Percentiles rank a stretch among this genome's conserved stretches.
Conservation (phyloP, 2,797 vertebrate species). For the Danio albolineatus region DNA sequence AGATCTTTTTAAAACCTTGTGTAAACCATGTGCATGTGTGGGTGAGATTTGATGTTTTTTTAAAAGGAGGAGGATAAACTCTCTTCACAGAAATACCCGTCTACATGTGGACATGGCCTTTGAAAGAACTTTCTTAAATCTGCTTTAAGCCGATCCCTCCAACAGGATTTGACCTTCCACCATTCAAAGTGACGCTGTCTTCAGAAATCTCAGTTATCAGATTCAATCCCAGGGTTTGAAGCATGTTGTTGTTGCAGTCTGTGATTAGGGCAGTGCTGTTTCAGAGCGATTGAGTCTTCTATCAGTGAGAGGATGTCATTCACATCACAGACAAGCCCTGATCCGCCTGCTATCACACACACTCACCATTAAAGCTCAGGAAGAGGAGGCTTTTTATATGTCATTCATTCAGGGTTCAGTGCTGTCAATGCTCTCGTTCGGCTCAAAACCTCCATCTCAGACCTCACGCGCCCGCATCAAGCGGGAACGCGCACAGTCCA, state of each 20-base stretch:
- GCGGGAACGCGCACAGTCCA: no score
- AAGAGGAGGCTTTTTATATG: slow-evolving; percentile 19
- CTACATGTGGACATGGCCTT: no score
- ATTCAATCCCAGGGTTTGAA: slow-evolving; percentile 37
- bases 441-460: not conserved
- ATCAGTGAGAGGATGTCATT: slow-evolving; percentile 61
- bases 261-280: slow-evolving; percentile 55
- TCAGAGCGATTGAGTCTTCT: slow-evolving; percentile 61
- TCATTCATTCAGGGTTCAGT: slow-evolving; percentile 47
- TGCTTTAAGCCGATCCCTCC: not conserved
- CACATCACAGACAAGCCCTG: slow-evolving; percentile 69
- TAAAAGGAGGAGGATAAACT: no score
- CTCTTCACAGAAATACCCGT: no score
- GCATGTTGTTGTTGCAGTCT: slow-evolving; percentile 63
- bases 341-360: slow-evolving; percentile 67
- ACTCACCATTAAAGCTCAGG: slow-evolving; percentile 46
- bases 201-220: slow-evolving; percentile 40
- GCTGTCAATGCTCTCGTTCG: slow-evolving; percentile 12
- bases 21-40: no score
- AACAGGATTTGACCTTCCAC: not conserved
- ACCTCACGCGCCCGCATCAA: no score
- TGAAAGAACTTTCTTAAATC: no score
- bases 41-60: no score
- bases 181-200: not conserved
- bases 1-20: no score